A percentile compares a stretch with the other conserved stretches of the same genome.
Evolutionary conservation across 2,888 invertebrate species (phyloP).

Genomic region (Pheosia tremula): DNA sequence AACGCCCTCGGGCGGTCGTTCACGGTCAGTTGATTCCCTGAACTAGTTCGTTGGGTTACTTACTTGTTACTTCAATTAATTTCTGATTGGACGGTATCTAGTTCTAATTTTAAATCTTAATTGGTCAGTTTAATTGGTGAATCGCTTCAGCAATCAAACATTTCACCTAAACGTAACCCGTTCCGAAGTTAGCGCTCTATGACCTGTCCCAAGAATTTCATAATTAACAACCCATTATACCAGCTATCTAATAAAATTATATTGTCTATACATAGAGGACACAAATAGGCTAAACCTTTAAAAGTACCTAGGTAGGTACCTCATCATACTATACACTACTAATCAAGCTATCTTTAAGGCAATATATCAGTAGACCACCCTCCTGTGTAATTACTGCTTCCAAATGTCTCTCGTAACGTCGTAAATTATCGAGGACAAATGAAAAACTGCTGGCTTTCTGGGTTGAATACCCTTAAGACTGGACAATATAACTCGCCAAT

Average conservation of each 20-base stretch:
- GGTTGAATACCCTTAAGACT: slow-evolving; percentile 8
- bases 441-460: slow-evolving; percentile 25
- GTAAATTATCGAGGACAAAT: slow-evolving; percentile 46
- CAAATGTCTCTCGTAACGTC: slow-evolving; percentile 38
- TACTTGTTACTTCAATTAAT: slow-evolving; percentile 2
- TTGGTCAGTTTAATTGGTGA: background rate
- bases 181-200: too few species aligned
- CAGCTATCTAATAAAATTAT: too few species aligned
- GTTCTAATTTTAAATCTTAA: background rate
- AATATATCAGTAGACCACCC: slow-evolving; percentile 20
- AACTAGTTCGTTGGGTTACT: background rate
- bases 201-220: too few species aligned
- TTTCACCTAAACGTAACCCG: too few species aligned
- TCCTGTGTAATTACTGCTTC: slow-evolving; percentile 22
- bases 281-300: background rate
- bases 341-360: slow-evolving; percentile 11
- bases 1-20: background rate
- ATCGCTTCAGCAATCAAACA: background rate
- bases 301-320: background rate
- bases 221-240: too few species aligned
- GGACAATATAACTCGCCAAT: background rate
- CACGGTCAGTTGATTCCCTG: background rate
- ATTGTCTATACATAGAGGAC: background rate
- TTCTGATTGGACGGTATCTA: background rate
- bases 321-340: slow-evolving; percentile 7